phyloP scores from a whole-genome alignment of 2,888 invertebrate species.

The Anorthoa munda region DNA sequence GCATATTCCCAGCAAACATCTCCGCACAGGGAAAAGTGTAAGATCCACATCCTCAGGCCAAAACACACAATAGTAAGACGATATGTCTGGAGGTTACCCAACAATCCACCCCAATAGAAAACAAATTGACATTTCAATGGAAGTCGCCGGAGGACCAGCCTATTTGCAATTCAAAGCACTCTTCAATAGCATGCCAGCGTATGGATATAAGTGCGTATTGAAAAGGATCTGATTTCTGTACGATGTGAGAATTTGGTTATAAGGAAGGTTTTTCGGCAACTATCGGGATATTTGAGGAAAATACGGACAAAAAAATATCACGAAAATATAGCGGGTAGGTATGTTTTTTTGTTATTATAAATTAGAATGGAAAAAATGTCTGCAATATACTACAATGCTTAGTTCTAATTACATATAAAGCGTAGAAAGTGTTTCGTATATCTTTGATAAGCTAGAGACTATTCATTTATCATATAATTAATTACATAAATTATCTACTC shows the following conservation, averaged over 20 bases:
- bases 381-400: no score
- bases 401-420: neutral
- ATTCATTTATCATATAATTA: neutral
- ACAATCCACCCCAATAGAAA: conserved; percentile 86
- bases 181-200: conserved; percentile 87
- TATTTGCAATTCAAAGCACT: conserved; percentile 90
- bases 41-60: conserved; percentile 66
- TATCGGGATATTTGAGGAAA: conserved; percentile 8
- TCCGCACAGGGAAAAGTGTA: conserved; percentile 65
- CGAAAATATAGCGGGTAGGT: neutral
- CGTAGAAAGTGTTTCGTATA: no score
- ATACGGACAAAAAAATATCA: neutral
- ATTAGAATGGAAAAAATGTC: neutral
- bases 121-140: conserved; percentile 91
- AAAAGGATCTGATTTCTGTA: conserved; percentile 87
- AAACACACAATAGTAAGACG: conserved; percentile 79
- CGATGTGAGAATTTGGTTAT: conserved; percentile 64
- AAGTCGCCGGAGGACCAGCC: conserved; percentile 81
- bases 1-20: conserved; percentile 65
- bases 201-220: conserved; percentile 87
- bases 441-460: neutral
- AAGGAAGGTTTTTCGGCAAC: conserved; percentile 40
- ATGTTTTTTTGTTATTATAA: neutral
- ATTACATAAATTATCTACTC: neutral
- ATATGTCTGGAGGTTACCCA: conserved; percentile 80